Evolutionary conservation across 2,797 vertebrate species (phyloP).

Genomic region (Gallirallus australis): DNA sequence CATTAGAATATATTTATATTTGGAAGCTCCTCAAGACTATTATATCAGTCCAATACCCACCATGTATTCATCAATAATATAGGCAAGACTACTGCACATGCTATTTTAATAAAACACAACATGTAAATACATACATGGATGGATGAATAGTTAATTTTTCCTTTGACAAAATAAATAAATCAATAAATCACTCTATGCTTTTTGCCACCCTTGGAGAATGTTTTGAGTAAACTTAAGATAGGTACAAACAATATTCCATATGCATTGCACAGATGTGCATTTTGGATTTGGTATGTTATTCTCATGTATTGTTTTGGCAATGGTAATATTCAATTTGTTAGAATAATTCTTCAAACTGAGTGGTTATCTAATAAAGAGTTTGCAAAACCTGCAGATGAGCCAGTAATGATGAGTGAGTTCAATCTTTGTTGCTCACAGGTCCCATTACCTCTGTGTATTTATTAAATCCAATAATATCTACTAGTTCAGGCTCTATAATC

Average conservation of each 20-base stretch:
- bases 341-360: not conserved
- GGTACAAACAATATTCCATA: not conserved
- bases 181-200: not conserved
- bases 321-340: not conserved
- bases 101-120: not conserved
- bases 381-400: not conserved
- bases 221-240: not conserved
- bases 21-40: slow-evolving; percentile 17
- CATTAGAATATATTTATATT: slow-evolving; percentile 40
- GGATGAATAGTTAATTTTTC: not conserved
- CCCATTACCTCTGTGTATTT: not conserved
- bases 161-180: not conserved
- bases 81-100: not conserved
- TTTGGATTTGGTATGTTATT: not conserved
- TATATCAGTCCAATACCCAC: not conserved
- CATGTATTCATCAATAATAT: not conserved
- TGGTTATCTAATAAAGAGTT: not conserved
- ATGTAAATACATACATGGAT: not conserved
- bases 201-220: not conserved
- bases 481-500: not conserved
- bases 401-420: not conserved
- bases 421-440: not conserved
- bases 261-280: not conserved
- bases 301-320: not conserved
- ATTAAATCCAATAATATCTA: not conserved